A percentile compares a stretch with the other conserved stretches of the same genome.
phyloP scores from a whole-genome alignment of 2,797 vertebrate species.

The Centropyge bicolor region DNA sequence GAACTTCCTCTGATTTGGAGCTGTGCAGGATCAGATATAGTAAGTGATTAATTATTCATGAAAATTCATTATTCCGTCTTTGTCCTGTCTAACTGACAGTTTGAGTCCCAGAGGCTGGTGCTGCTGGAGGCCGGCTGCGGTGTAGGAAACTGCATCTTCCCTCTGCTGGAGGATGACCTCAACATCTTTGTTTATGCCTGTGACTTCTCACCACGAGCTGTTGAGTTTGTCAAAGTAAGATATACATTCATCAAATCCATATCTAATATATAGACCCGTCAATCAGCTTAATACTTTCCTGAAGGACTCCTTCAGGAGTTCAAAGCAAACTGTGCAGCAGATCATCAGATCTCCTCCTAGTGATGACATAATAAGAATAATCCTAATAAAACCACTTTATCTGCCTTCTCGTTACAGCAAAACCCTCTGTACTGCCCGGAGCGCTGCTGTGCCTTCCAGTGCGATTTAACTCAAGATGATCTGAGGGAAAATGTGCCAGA shows the following conservation, averaged over 20 bases:
- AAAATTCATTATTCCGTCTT: not conserved
- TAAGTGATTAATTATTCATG: not conserved
- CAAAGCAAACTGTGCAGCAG: not conserved
- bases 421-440: slow-evolving; percentile 88
- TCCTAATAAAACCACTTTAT: not conserved
- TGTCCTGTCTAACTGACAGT: slow-evolving; percentile 74
- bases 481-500: slow-evolving; percentile 86
- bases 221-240: slow-evolving; percentile 95
- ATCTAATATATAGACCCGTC: not conserved
- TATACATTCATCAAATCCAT: not conserved
- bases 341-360: not conserved
- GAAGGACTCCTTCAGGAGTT: not conserved
- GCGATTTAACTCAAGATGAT: slow-evolving; percentile 93
- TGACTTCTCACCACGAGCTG: slow-evolving; percentile 96
- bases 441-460: slow-evolving; percentile 93
- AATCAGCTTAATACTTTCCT: not conserved
- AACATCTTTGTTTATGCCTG: slow-evolving; percentile 95
- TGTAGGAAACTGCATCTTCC: slow-evolving; percentile 98
- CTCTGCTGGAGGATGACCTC: slow-evolving; percentile 92
- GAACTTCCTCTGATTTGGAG: not conserved
- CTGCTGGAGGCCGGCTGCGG: slow-evolving; percentile 97
- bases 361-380: not conserved
- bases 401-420: slow-evolving; percentile 80
- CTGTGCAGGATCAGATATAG: not conserved
- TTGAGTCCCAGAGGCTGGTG: slow-evolving; percentile 89